A percentile compares a stretch with the other conserved stretches of the same genome.
These are phyloP conservation scores for Phania funesta DNA, from an alignment of 2,888 invertebrate genomes.

Conservation along the genomic window DNA sequence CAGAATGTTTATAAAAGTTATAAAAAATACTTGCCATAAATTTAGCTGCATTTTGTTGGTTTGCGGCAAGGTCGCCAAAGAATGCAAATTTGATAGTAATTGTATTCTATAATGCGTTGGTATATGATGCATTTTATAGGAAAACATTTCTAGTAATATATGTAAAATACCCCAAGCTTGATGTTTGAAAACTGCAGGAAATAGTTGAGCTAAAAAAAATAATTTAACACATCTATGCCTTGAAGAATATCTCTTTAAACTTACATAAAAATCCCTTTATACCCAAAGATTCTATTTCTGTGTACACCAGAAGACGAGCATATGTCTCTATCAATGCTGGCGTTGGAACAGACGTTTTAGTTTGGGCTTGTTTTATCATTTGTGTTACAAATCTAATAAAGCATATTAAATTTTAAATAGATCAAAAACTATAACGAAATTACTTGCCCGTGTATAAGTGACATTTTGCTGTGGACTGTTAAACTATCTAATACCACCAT, in stretches of 20 bases:
- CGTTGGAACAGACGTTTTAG: conserved; percentile 91
- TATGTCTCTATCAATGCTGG: conserved; percentile 97
- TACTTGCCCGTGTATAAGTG: conserved; percentile 84
- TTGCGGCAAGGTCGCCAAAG: conserved; percentile 93
- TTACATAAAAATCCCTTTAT: conserved; percentile 96
- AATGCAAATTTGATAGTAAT: conserved; percentile 93
- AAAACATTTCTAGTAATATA: conserved; percentile 97
- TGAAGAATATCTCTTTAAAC: conserved; percentile 42
- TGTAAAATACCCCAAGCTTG: conserved; percentile 98
- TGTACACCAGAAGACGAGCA: conserved; percentile 94
- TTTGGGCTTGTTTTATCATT: conserved; percentile 93
- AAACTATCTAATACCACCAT: conserved; percentile 96
- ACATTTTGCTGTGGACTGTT: conserved; percentile 98
- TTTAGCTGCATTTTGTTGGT: conserved; percentile 97
- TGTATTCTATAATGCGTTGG: conserved; percentile 97
- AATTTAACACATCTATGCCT: background rate
- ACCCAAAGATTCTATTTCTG: conserved; percentile 97
- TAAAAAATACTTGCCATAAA: conserved; percentile 84
- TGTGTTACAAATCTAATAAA: conserved; percentile 88
- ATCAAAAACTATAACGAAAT: background rate
- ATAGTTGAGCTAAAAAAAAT: conserved; percentile 85
- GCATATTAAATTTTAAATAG: background rate
- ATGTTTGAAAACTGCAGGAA: conserved; percentile 94
- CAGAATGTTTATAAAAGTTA: background rate
- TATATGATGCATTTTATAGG: conserved; percentile 96